These are phyloP conservation scores for Stichodactyla mertensii DNA, from an alignment of 64 coral and sea anemone genomes.

Conservation along the genomic window DNA sequence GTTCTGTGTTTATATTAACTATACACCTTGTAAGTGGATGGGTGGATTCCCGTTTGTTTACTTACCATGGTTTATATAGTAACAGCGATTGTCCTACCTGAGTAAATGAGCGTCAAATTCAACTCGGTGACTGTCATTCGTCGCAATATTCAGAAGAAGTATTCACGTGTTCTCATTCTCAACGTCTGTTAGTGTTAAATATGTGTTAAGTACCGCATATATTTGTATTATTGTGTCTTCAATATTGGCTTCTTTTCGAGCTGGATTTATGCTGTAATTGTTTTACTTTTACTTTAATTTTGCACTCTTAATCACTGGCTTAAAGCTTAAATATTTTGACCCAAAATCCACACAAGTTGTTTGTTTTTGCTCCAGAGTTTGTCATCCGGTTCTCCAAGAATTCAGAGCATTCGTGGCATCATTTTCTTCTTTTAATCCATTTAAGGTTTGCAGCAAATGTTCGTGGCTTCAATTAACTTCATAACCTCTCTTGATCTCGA, in stretches of 20 bases:
- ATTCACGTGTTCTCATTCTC: not conserved
- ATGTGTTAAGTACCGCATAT: not conserved
- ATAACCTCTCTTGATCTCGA: not conserved
- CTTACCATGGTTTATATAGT: not conserved
- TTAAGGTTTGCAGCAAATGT: not conserved
- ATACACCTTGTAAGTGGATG: not conserved
- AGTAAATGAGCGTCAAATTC: not conserved
- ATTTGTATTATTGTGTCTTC: not conserved
- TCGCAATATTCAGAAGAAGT: not conserved
- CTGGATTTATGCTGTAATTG: not conserved
- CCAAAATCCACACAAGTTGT: not conserved
- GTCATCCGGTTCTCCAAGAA: not conserved
- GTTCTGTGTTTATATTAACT: not conserved
- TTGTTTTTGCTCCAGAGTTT: not conserved
- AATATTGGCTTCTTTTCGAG: not conserved
- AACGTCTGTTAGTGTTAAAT: not conserved
- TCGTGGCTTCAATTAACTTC: not conserved
- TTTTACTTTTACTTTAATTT: not conserved
- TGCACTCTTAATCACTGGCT: not conserved
- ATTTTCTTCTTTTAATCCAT: not conserved
- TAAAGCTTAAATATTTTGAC: constrained; percentile 5
- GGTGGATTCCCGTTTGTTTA: not conserved
- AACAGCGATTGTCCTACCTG: not conserved
- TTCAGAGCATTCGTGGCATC: not conserved
- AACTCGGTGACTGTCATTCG: not conserved